phyloP scores from a whole-genome alignment of 2,113 vertebrate genomes.

The Rhagologus leucostigma region DNA sequence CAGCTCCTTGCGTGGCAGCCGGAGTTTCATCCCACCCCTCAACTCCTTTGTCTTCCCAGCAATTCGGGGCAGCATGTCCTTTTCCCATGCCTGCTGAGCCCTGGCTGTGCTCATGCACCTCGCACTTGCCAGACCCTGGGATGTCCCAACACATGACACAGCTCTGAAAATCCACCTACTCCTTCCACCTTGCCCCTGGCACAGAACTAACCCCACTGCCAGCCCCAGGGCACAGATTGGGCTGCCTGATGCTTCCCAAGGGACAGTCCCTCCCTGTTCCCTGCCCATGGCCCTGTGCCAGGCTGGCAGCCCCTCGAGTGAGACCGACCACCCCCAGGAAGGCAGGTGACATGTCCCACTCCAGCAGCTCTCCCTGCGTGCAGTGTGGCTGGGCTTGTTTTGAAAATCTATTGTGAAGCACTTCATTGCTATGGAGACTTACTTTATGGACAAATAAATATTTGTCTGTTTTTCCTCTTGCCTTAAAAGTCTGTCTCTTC shows the following conservation, averaged over 20 bases:
- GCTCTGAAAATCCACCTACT: neutral
- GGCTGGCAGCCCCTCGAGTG: neutral
- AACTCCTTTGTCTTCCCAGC: neutral
- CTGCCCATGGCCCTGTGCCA: neutral
- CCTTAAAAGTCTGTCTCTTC: neutral
- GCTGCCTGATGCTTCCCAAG: fast-evolving
- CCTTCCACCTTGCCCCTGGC: neutral
- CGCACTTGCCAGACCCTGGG: fast-evolving
- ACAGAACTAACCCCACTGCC: neutral
- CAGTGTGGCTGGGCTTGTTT: neutral
- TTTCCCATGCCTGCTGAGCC: neutral
- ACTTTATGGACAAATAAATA: constrained; percentile 28
- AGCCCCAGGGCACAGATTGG: too few relatives aligned
- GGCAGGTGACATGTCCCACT: fast-evolving
- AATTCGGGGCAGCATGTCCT: neutral
- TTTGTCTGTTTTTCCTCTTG: neutral
- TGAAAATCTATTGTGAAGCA: neutral
- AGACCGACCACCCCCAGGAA: fast-evolving
- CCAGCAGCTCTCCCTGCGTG: neutral
- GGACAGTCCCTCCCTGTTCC: neutral
- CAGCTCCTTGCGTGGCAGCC: neutral
- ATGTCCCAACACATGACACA: neutral
- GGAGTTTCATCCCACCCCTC: fast-evolving
- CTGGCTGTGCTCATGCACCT: neutral
- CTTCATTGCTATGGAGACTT: constrained; percentile 15